Evolutionary conservation across 1,140 invertebrate species (phyloP), one percentile per base, ranked within the genome.

Genomic region (Drosophila parvula): DNA sequence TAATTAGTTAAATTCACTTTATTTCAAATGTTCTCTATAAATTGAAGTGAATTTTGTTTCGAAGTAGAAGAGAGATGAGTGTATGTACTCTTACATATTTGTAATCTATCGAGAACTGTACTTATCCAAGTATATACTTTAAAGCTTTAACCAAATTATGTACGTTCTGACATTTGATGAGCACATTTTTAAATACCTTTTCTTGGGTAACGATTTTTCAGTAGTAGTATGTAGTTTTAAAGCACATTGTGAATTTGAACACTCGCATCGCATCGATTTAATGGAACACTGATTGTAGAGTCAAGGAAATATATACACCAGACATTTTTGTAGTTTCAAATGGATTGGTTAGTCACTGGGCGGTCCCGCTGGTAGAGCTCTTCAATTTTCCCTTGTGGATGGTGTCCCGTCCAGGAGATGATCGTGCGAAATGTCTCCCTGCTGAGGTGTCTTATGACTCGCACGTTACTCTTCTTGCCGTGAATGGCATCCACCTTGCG

Each of bases 231-330:
- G 65, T 73, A 73, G 44, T 36, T 30, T 55, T 57, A 64, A 50
- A 40, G 74, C 74, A 77, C 74, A 60, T 57, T 67, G 74, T 76
- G 74, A 76, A 69, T 44, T 77, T 68, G 43, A 59, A 77, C 74
- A 77, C 73, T 77, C 74, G 74, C 74, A 75, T 74, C 69, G 40
- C 50, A 75, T 71, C 69, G 68, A 73, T 71, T 73, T 71, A 76
- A 55, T 68, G 70, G 47, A 53, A 61, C 59, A 75, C 45, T 75
- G 70, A 75, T 64, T 75, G 51, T 65, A 75, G 60, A 45, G 53
- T 44, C 55, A 56, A 71, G 60, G 16, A 75, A 75, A 77, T 60
- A 77, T 77, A 77, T 77, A 77, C 62, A 77, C 55, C 45, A 58
- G 30, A 60, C 28, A 50, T 55, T 56, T 68, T 77, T 77, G 73